phyloP scores from a whole-genome alignment of 2,888 invertebrate genomes.

The Archips xylosteana region DNA sequence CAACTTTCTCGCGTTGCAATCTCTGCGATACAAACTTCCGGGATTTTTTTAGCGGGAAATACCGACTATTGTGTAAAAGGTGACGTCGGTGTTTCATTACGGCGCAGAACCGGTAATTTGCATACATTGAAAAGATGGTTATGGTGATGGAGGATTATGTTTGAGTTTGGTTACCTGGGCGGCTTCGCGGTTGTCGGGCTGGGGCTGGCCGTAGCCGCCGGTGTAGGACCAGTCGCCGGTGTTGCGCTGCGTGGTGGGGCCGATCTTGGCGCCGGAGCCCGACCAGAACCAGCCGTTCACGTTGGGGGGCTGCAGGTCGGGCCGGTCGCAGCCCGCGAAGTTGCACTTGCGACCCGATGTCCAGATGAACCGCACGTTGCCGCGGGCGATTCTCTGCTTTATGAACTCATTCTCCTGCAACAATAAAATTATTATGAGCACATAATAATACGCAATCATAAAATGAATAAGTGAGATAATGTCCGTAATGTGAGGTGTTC shows the following conservation, averaged over 20 bases:
- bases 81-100: constrained; percentile 30
- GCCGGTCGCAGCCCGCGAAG: constrained; percentile 94
- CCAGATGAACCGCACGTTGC: constrained; percentile 94
- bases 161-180: constrained; percentile 88
- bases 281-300: constrained; percentile 98
- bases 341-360: constrained; percentile 97
- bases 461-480: constrained; percentile 21
- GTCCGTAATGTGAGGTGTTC: constrained; percentile 7
- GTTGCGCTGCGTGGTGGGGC: constrained; percentile 94
- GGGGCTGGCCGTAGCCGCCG: constrained; percentile 94
- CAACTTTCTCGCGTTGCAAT: constrained; percentile 50
- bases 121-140: not conserved
- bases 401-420: constrained; percentile 93
- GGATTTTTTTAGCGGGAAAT: constrained; percentile 36
- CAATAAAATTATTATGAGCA: constrained; percentile 33
- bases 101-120: constrained; percentile 6
- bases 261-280: constrained; percentile 96
- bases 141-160: not conserved
- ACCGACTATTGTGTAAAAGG: constrained; percentile 33
- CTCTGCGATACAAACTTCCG: constrained; percentile 41
- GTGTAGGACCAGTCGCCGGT: constrained; percentile 96
- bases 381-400: constrained; percentile 93
- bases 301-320: constrained; percentile 93
- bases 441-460: constrained; percentile 21
- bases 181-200: constrained; percentile 96